Base-by-base conservation (phyloP, 2,888 invertebrate genomes). In the Xylophagus ater region DNA sequence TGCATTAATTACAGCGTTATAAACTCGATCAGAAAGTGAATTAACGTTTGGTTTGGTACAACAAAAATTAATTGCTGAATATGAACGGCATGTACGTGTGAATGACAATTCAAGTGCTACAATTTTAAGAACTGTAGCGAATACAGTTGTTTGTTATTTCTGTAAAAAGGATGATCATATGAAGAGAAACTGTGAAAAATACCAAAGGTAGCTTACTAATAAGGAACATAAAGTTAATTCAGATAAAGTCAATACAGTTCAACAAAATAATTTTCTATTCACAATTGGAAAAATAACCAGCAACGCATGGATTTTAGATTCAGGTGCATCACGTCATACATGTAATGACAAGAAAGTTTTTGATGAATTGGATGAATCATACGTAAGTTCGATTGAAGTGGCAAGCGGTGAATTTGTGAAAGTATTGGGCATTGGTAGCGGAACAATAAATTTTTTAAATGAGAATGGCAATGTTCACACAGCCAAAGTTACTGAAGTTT, bases 301-400 rank as follows among this genome's bases (percentile, higher is more conserved):
- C 10, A 29, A 20, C n/a, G 45, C 40, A 13, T 50, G 48, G 47
- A 39, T 50, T 2, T 20, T 49, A 1, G 46, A 47, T 37, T 48
- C 47, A 3, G 47, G 46, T 4, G 47, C 45, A n/a, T 45, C 47
- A 6, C 26, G 46, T 20, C 48, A 48, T 41, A 44, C 40, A 4
- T 40, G 36, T 4, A 47, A 44, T 24, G 30, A 46, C 31, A 40
- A 40, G 28, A 9, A 3, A 17, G 45, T 46, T 42, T 48, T 48
- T 29, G 7, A 8, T 10, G 23, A 36, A 2, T 4, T 49, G 1
- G 38, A 48, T 26, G 37, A 43, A 20, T 19, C 42, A n/a, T 47
- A 46, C 10, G 30, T n/a, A 26, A 35, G 37, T 12, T 37, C 37
- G 8, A 32, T 47, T 13, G 39, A 45, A 37, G 24, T 47, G 3